Evolutionary conservation across 2,113 vertebrate genomes (phyloP).

Genomic region (Thunnus maccoyii): DNA sequence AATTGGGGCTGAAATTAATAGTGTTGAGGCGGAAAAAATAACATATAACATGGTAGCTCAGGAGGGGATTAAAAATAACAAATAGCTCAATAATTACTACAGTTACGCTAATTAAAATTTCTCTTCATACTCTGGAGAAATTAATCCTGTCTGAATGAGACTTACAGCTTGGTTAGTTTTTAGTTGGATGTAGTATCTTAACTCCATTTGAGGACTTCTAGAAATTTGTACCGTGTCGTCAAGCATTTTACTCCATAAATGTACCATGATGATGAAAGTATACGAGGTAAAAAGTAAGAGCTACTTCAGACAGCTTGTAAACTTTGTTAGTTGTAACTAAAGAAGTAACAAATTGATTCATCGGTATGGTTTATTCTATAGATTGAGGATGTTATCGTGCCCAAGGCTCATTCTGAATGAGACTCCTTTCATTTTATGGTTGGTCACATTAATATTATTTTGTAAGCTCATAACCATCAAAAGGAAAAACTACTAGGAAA

Average conservation of each 20-base stretch:
- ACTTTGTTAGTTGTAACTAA: no score
- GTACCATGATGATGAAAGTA: no score
- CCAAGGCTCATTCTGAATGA: no score
- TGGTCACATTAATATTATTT: not conserved
- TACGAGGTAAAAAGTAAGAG: no score
- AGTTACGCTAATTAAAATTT: constrained; percentile 31
- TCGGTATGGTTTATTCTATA: no score
- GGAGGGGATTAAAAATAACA: constrained; percentile 32
- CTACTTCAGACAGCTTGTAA: no score
- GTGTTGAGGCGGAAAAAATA: not conserved
- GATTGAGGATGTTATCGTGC: no score
- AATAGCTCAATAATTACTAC: constrained; percentile 42
- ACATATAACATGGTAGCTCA: not conserved
- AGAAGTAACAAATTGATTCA: no score
- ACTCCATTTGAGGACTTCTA: not conserved
- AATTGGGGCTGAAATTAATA: constrained; percentile 36
- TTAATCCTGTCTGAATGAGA: not conserved
- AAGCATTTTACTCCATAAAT: no score
- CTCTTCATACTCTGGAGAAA: constrained; percentile 21
- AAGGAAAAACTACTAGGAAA: not conserved
- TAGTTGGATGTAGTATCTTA: not conserved
- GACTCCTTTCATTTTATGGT: not conserved
- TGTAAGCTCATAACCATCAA: no score
- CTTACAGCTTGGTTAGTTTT: not conserved
- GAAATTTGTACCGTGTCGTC: no score